Conservation (phyloP, 1,140 invertebrate genomes). For the Dolichoris vasculosae region DNA sequence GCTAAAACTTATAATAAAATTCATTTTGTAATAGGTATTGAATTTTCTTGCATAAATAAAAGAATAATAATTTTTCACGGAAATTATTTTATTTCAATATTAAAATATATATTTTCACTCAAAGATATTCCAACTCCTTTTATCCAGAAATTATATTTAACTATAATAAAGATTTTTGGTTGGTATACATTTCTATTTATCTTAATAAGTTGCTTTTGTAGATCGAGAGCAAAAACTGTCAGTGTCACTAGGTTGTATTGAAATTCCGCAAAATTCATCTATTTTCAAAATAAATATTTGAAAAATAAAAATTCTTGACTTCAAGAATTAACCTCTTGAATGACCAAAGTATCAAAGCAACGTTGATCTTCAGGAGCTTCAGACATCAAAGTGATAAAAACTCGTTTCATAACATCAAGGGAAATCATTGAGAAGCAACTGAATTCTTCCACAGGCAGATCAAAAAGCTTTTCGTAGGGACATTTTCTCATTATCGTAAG, state of each 20-base stretch:
- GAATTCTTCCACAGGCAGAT: neutral
- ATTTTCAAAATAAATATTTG: neutral
- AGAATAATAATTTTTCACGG: no score
- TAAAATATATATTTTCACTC: no score
- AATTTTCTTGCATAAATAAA: no score
- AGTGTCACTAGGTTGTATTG: neutral
- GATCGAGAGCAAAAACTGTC: no score
- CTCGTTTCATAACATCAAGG: conserved; percentile 13
- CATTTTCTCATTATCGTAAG: neutral
- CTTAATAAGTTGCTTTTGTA: no score
- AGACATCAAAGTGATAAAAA: conserved; percentile 9
- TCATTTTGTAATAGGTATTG: no score
- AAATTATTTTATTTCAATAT: no score
- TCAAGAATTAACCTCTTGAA: neutral
- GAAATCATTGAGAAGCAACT: neutral
- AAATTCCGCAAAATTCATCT: neutral
- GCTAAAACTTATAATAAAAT: no score
- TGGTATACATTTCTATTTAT: no score
- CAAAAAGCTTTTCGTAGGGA: neutral
- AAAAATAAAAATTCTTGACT: neutral
- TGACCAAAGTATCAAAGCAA: neutral
- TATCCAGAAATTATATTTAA: no score
- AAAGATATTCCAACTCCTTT: no score
- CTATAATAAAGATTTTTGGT: no score
- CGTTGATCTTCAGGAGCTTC: conserved; percentile 1